Conservation (phyloP, 2,113 vertebrate genomes). For the Phyllostomus discolor region DNA sequence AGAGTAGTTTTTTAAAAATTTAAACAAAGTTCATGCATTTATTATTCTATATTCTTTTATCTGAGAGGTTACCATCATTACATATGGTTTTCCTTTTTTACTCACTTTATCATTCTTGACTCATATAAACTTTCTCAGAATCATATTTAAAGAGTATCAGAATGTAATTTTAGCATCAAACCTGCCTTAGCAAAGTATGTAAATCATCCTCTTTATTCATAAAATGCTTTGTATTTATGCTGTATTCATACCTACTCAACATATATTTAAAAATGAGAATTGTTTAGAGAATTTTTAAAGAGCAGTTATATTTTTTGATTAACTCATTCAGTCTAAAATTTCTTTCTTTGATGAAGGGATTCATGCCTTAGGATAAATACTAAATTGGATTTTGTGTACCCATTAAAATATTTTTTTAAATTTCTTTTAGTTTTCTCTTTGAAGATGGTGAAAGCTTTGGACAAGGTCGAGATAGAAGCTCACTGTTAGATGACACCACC, state of each 20-base stretch:
- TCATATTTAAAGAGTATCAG: background rate
- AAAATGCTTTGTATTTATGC: background rate
- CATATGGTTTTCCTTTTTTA: background rate
- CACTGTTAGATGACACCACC: constrained; percentile 95
- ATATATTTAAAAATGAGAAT: background rate
- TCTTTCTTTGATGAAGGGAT: background rate
- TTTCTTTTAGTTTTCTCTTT: constrained; percentile 88
- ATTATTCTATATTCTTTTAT: background rate
- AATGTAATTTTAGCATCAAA: background rate
- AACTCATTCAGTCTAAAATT: background rate
- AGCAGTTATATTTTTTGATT: background rate
- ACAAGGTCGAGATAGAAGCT: constrained; percentile 94
- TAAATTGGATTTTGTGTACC: background rate
- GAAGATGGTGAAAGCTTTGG: constrained; percentile 98
- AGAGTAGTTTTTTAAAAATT: background rate
- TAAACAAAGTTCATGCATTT: background rate
- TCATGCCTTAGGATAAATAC: background rate
- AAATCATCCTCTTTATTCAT: background rate
- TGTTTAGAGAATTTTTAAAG: constrained; percentile 3
- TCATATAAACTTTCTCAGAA: background rate
- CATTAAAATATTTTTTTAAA: background rate
- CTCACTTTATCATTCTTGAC: background rate
- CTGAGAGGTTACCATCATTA: background rate
- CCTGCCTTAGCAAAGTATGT: background rate
- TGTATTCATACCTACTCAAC: background rate